Base-by-base conservation (phyloP, 2,888 invertebrate genomes). In the Melanostoma scalare region DNA sequence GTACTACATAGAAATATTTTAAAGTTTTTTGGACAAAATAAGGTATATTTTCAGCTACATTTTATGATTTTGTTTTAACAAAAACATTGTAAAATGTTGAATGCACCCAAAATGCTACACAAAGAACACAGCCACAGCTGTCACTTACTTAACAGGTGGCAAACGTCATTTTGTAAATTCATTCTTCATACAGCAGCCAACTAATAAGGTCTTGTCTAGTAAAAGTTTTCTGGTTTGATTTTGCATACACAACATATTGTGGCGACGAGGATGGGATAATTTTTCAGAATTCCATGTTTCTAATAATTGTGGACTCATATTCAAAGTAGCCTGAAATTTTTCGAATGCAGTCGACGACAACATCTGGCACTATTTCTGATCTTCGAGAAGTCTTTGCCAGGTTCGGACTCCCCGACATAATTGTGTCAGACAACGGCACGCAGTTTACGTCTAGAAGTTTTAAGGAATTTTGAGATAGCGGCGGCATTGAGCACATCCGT, bases 391-490 rank as follows among this genome's bases (percentile, higher is more conserved):
- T 56, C 9, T 73, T 73, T 52, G 46, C 53, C 5, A 35, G 40
- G 30, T 40, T 42, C 10, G 73, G 63, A 42, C 55, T 63, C 10
- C 52, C 65, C 33, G 30, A 40, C 3, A 44, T 42, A 5, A 38
- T 86, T 4, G 80, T 86, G 6, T 69, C 80, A 1, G 86, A 86
- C 67, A 86, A 87, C 58, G 86, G 67, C 20, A 58, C 78, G n/a
- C 55, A 68, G 38, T 80, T 85, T 52, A 67, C 40, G 8, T 79
- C 81, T 9, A 36, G 48, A 58, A 77, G 52, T 82, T 81, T 50
- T 20, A 20, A 20, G 20, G 20, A 20, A 20, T 20, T 81, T 67
- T 50, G 60, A 0, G 63, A 48, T 35, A 35, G 30, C 5, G 71
- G 73, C 9, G 77, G 77, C 9, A 68, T 81, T 8, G 9, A 6